Evolutionary conservation across 2,113 vertebrate genomes (phyloP), one percentile per base, ranked within the genome.

Genomic region (Heterocephalus glaber): DNA sequence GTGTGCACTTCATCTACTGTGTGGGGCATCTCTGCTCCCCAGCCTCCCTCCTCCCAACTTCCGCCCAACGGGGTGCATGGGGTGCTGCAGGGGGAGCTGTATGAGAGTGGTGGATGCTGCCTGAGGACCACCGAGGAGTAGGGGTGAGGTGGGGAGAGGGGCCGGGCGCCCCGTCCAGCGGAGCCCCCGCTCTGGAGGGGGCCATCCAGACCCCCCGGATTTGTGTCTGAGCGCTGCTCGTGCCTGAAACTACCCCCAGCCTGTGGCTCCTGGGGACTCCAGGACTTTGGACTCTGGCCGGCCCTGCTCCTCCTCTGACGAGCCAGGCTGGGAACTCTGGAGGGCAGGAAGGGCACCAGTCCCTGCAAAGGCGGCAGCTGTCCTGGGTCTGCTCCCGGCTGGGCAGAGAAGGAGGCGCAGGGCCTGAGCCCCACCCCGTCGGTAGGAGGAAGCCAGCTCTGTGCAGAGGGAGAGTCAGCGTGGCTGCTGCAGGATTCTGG

Each of bases 1-100:
- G 5, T 0, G 9, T 26, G 2, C n/a, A 41, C 72, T 76, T 26
- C 24, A 47, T 76, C 44, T 38, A 49, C 70, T 4, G 1, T 26
- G 35, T 66, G 76, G 76, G 54, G 79, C 12, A 1, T n/a, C 54
- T 14, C 22, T 0, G 41, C 24, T 47, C 22, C 22, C 47, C 28
- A 30, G 44, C 26, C 74, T n/a, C 5, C 0, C 0, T 24, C 38
- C 47, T 22, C 12, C n/a, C 30, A 19, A 54, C n/a, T 22, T 33
- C 17, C 20, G 38, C 49, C 52, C 30, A 16, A 16, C 1, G 13
- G 72, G 38, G 13, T 30, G 11, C 41, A 47, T 47, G 72, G 41
- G 24, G 38, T 44, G 11, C 2, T 7, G 14, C 38, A 76, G 72
- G 26, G 11, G 6, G 44, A 76, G 41, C 41, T 47, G 72, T 76